Conservation (phyloP, 2,797 vertebrate genomes). For the Alectoris magna region DNA sequence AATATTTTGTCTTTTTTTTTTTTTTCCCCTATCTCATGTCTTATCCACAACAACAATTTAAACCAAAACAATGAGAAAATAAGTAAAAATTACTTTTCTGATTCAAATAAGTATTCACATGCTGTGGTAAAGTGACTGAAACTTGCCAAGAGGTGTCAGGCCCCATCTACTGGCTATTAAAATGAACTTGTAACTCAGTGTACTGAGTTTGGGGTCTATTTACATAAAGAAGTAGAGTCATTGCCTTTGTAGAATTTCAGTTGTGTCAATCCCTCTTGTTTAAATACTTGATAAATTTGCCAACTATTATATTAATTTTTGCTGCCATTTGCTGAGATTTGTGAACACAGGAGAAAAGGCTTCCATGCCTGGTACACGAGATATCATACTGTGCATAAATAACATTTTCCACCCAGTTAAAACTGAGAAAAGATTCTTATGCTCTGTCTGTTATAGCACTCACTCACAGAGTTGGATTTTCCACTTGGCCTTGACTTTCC, state of each 20-base stretch:
- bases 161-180: conserved; percentile 59
- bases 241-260: not conserved
- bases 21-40: not conserved
- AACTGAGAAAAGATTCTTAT: not conserved
- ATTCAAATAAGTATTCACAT: not conserved
- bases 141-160: not conserved
- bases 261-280: not conserved
- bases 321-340: not conserved
- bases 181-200: not conserved
- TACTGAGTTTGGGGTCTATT: not conserved
- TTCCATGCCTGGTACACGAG: not conserved
- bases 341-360: not conserved
- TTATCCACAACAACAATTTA: not conserved
- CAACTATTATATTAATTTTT: not conserved
- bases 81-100: not conserved
- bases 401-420: not conserved
- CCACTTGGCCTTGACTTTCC: not conserved
- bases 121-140: not conserved
- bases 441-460: not conserved
- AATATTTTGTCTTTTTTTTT: not conserved
- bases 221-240: not conserved
- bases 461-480: not conserved
- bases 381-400: not conserved
- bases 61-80: not conserved
- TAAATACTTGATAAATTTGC: not conserved